Evolutionary conservation across 64 coral and sea anemone genomes (phyloP).

Genomic region (Porites lutea): DNA sequence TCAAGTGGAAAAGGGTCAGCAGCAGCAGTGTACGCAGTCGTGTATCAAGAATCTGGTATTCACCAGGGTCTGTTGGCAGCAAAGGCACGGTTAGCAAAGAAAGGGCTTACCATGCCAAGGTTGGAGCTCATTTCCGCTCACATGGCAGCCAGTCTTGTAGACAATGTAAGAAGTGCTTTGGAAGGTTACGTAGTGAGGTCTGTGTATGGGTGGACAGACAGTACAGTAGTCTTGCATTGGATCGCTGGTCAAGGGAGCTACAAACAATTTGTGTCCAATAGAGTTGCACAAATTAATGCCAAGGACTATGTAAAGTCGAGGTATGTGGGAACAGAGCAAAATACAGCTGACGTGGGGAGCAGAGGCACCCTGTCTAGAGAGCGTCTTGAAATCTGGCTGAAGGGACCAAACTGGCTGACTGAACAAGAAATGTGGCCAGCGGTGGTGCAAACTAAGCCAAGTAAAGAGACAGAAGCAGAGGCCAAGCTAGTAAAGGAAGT

Average conservation of each 20-base stretch:
- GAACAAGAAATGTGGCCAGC: too few species aligned
- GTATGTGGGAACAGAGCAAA: slow-evolving; percentile 41
- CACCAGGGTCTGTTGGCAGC: slow-evolving; percentile 26
- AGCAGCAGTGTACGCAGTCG: too few species aligned
- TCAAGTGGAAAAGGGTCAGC: too few species aligned
- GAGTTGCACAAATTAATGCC: slow-evolving; percentile 49
- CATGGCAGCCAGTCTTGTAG: too few species aligned
- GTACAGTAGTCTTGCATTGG: slow-evolving; percentile 67
- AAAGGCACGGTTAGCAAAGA: slow-evolving; percentile 55
- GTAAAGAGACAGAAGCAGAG: slow-evolving; percentile 25
- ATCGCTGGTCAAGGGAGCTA: slow-evolving; percentile 42
- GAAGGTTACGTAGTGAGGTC: slow-evolving; percentile 23
- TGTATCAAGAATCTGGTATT: slow-evolving; percentile 25
- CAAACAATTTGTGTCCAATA: slow-evolving; percentile 73
- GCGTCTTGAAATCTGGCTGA: too few species aligned
- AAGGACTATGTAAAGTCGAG: slow-evolving; percentile 55
- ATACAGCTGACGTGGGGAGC: too few species aligned
- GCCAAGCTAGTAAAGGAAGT: slow-evolving; percentile 29
- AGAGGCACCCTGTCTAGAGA: slow-evolving; percentile 21
- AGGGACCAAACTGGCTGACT: too few species aligned
- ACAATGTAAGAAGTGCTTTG: too few species aligned
- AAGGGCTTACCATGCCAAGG: slow-evolving; percentile 31
- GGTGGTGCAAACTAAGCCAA: slow-evolving; percentile 2
- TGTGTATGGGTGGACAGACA: too few species aligned
- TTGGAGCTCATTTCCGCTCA: too few species aligned